Evolutionary conservation across 2,888 invertebrate species (phyloP).

Genomic region (Mantis religiosa): DNA sequence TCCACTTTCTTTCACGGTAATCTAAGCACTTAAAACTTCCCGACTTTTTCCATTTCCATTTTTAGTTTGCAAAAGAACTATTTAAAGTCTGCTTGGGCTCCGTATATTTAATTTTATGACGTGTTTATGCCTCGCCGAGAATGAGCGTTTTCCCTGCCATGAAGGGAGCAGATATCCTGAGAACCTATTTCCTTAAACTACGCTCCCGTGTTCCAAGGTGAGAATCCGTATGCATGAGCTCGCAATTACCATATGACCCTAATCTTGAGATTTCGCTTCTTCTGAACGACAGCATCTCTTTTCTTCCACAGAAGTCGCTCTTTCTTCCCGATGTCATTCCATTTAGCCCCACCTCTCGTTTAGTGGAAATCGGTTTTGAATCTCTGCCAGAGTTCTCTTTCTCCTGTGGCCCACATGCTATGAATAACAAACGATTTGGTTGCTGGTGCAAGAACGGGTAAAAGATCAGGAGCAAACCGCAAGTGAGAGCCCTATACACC

Average conservation of each 20-base stretch:
- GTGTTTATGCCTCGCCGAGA: neutral
- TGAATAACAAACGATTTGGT: neutral
- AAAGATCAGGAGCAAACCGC: neutral
- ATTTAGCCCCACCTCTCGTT: neutral
- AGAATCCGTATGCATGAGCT: neutral
- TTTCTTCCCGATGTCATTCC: neutral
- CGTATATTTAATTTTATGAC: neutral
- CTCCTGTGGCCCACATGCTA: neutral
- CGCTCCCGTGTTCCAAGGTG: neutral
- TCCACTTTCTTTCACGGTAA: neutral
- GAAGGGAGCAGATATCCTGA: neutral
- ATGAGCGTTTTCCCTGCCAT: neutral
- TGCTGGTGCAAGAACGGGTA: neutral
- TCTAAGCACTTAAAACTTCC: neutral
- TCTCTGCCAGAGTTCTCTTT: neutral
- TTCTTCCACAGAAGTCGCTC: neutral
- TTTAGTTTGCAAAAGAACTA: neutral
- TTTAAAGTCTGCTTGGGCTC: neutral
- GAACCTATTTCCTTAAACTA: neutral
- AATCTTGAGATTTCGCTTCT: neutral
- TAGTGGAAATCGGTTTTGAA: constrained; percentile 14
- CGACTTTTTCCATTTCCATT: neutral
- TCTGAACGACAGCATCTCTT: neutral
- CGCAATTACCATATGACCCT: constrained; percentile 16
- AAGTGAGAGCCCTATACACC: neutral